Conservation (phyloP, 1,140 invertebrate species). For the Pogonognathellus flavescens region DNA sequence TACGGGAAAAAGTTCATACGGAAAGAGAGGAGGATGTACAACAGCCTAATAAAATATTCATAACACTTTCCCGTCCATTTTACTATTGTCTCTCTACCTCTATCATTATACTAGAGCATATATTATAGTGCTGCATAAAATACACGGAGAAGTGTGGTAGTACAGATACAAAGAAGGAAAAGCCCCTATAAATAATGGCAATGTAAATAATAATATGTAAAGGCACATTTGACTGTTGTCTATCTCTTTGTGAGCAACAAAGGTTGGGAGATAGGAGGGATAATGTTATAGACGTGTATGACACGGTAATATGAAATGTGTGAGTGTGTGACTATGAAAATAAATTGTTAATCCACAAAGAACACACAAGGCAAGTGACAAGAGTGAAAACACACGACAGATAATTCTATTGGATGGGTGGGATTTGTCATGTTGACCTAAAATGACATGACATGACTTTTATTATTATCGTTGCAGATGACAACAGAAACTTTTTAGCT, state of each 20-base stretch:
- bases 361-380: conserved; percentile 22
- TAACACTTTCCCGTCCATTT: neutral
- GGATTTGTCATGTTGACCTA: conserved; percentile 22
- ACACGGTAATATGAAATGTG: too few relatives aligned
- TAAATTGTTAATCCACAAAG: conserved; percentile 37
- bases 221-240: neutral
- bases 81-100: too few relatives aligned
- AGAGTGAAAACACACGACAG: neutral
- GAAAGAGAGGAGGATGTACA: neutral
- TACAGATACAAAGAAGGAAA: neutral
- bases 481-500: too few relatives aligned
- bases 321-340: conserved; percentile 6
- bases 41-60: neutral
- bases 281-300: neutral
- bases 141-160: neutral
- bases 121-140: neutral
- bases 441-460: conserved; percentile 38
- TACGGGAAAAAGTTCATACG: neutral
- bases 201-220: neutral
- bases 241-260: neutral
- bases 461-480: neutral
- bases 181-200: neutral
- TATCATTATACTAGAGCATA: too few relatives aligned
- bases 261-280: neutral
- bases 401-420: conserved; percentile 16